Evolutionary conservation across 2,888 invertebrate genomes (phyloP), one percentile per base, ranked within the genome.

Genomic region (Dioctria linearis): DNA sequence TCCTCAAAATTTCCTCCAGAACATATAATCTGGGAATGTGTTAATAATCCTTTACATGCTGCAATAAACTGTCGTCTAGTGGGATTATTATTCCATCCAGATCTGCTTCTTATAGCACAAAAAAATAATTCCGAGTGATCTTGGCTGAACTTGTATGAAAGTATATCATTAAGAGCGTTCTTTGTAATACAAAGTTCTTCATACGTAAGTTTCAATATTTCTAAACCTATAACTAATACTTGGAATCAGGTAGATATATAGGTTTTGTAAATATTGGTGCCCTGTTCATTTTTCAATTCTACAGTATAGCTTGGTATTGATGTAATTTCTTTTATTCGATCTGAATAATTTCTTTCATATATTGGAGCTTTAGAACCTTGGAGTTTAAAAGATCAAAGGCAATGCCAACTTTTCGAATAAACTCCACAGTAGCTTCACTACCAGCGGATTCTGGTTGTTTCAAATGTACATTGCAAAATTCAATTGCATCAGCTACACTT

Each of bases 21-120:
- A n/a, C n/a, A n/a, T n/a, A n/a, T n/a, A n/a, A n/a, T n/a, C n/a
- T n/a, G n/a, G n/a, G 39, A 39, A 39, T 37, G 42, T 43, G 42
- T 39, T 67, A 25, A 79, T 8, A 79, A 42, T n/a, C 57, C 11
- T 25, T 57, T 66, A 51, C 39, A 67, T 49, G 79, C 46, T 8
- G 79, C 13, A 3, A 49, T 39, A 46, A 79, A 79, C 13, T 79
- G 59, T 6, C 25, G 11, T 8, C n/a, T 9, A 49, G 13, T 61
- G 5, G 76, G 63, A 43, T 63, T 76, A 25, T 61, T 76, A 8
- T 46, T 73, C n/a, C 43, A 73, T 25, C 66, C 66, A 40, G 54
- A 39, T 39, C 67, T 61, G 25, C n/a, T 43, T 59, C 79, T 40
- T 13, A 79, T 79, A 6, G 71, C 61, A 11, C 59, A 67, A n/a